Percentiles rank a stretch among this genome's conserved stretches.
Conservation (phyloP, 2,888 invertebrate species). For the Caenorhabditis sp. region DNA sequence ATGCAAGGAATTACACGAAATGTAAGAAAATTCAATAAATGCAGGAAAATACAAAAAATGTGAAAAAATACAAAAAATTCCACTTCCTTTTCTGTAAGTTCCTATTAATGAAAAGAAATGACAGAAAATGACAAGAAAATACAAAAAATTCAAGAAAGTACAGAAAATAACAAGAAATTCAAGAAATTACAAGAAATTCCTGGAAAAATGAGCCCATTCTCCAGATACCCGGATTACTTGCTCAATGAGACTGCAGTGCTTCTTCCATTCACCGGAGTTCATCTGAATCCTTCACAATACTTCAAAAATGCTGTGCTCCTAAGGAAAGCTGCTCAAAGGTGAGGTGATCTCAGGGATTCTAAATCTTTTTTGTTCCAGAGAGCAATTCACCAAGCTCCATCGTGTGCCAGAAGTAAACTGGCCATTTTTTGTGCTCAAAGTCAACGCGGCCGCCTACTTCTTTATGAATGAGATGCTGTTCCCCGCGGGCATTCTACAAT, state of each 20-base stretch:
- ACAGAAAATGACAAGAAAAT: no score
- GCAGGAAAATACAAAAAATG: no score
- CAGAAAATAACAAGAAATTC: no score
- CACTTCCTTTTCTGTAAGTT: no score
- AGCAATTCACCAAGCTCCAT: constrained; percentile 39
- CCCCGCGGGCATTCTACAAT: constrained; percentile 65
- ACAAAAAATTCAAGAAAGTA: no score
- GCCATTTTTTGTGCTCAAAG: constrained; percentile 56
- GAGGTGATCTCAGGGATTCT: no score
- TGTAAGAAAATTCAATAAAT: no score
- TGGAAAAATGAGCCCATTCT: not conserved
- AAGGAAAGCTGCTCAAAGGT: constrained; percentile 50
- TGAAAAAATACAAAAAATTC: no score
- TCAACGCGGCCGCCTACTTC: constrained; percentile 62
- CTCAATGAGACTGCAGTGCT: constrained; percentile 57
- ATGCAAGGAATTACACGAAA: no score
- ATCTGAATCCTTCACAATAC: constrained; percentile 51
- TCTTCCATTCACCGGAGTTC: constrained; percentile 53
- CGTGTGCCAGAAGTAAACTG: constrained; percentile 41
- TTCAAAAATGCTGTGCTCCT: constrained; percentile 61
- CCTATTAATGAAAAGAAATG: no score
- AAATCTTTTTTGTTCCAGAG: constrained; percentile 14
- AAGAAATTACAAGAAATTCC: no score
- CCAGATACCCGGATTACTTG: constrained; percentile 48
- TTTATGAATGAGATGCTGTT: constrained; percentile 62